A percentile compares a stretch with the other conserved stretches of the same genome.
Conservation (phyloP, 2,797 vertebrate species). For the Pangasius djambal region DNA sequence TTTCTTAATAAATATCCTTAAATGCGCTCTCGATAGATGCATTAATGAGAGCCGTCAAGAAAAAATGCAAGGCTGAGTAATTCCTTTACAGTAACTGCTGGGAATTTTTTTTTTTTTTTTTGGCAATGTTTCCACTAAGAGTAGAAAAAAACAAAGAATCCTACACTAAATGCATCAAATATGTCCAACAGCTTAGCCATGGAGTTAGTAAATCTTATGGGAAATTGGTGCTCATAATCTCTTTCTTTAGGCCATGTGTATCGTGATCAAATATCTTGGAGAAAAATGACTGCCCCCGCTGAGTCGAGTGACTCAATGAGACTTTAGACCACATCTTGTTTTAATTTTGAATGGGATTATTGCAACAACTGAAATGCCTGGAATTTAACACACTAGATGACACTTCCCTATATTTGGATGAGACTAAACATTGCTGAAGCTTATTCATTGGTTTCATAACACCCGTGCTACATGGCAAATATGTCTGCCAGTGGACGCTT, state of each 20-base stretch:
- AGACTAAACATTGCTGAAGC: neutral
- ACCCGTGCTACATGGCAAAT: neutral
- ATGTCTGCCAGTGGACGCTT: neutral
- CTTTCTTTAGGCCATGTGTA: conserved; percentile 37
- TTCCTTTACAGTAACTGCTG: conserved; percentile 15
- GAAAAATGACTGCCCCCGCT: conserved; percentile 53
- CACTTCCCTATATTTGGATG: neutral
- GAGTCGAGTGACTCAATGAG: conserved; percentile 65
- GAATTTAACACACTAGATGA: neutral
- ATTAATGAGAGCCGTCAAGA: neutral
- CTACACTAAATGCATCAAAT: neutral
- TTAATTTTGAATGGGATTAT: conserved; percentile 70
- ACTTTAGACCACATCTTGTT: conserved; percentile 68
- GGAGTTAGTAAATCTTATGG: conserved; percentile 57
- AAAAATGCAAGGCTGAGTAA: neutral
- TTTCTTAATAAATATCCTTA: conserved; percentile 23
- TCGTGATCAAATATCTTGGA: conserved; percentile 67
- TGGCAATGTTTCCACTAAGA: neutral
- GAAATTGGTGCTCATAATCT: conserved; percentile 57
- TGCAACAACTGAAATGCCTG: conserved; percentile 53
- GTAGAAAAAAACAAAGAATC: neutral
- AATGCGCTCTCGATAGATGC: neutral
- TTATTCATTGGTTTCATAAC: conserved; percentile 4
- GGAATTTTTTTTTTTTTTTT: neutral
- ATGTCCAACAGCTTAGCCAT: neutral